These are phyloP conservation scores for Fragum fragum DNA, from an alignment of 2,888 invertebrate genomes.

Conservation along the genomic window DNA sequence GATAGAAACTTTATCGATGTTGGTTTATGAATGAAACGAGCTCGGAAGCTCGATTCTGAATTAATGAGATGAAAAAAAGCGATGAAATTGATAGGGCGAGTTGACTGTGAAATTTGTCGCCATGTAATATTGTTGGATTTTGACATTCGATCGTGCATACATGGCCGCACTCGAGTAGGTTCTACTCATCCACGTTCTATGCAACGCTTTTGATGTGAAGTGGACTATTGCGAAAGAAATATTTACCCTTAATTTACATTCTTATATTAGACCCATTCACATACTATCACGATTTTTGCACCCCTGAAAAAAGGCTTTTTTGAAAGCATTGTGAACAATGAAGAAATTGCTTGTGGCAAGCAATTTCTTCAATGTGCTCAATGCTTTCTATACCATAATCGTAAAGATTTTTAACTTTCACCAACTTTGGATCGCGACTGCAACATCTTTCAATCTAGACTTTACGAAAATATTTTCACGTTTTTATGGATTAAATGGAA, in stretches of 20 bases:
- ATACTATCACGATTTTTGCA: too few relatives aligned
- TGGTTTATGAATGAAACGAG: background rate
- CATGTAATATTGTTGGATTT: conserved; percentile 30
- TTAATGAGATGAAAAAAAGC: conserved; percentile 25
- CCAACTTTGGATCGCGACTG: too few relatives aligned
- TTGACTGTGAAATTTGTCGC: conserved; percentile 58
- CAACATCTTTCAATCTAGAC: too few relatives aligned
- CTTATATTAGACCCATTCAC: too few relatives aligned
- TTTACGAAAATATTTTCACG: too few relatives aligned
- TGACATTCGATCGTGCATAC: conserved; percentile 47
- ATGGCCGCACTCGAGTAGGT: conserved; percentile 49
- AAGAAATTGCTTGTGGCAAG: too few relatives aligned
- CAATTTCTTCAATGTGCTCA: too few relatives aligned
- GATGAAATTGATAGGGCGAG: conserved; percentile 16
- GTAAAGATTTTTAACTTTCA: too few relatives aligned
- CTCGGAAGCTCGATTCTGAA: conserved; percentile 14
- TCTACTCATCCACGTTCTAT: conserved; percentile 24
- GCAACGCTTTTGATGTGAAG: background rate
- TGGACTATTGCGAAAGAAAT: background rate
- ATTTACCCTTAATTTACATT: background rate
- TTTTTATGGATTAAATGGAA: too few relatives aligned
- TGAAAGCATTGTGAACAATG: too few relatives aligned
- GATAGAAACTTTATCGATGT: background rate
- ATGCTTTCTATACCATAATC: too few relatives aligned
- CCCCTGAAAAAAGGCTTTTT: too few relatives aligned